Evolutionary conservation across 1,140 invertebrate species (phyloP).

Genomic region (Andricus grossulariae): DNA sequence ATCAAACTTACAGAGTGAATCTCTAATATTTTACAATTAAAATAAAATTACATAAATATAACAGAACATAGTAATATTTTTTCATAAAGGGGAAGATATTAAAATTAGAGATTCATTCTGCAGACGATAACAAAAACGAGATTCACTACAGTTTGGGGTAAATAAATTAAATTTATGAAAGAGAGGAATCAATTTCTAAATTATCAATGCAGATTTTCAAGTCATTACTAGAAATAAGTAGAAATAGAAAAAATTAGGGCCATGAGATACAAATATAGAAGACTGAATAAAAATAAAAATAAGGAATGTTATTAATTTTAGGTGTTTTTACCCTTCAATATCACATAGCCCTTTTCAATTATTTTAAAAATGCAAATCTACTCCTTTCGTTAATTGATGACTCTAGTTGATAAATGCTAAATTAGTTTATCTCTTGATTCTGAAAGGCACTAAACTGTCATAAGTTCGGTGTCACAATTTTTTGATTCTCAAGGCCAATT

Average conservation of each 20-base stretch:
- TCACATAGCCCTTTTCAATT: not conserved
- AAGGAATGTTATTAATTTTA: too few relatives aligned
- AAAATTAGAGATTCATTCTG: slow-evolving; percentile 18
- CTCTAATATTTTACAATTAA: slow-evolving; percentile 1
- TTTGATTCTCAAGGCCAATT: too few relatives aligned
- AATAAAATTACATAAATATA: not conserved
- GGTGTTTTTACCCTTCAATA: too few relatives aligned
- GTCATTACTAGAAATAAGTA: not conserved
- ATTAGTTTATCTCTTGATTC: not conserved
- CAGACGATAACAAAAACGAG: slow-evolving; percentile 1
- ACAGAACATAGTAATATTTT: not conserved
- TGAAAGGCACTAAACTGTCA: not conserved
- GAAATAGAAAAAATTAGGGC: not conserved
- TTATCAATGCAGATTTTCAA: not conserved
- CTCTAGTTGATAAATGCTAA: not conserved
- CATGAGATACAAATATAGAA: not conserved
- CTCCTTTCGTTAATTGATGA: not conserved
- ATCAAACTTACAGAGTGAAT: slow-evolving; percentile 8
- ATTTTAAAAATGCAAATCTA: not conserved
- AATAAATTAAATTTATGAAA: not conserved
- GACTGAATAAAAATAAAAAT: not conserved
- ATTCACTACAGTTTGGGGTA: not conserved
- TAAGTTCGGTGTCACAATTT: not conserved
- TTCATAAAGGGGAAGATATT: too few relatives aligned
- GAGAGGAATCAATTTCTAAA: not conserved